Evolutionary conservation across 2,113 vertebrate species (phyloP).

Genomic region (Nothocercus nigrocapillus): DNA sequence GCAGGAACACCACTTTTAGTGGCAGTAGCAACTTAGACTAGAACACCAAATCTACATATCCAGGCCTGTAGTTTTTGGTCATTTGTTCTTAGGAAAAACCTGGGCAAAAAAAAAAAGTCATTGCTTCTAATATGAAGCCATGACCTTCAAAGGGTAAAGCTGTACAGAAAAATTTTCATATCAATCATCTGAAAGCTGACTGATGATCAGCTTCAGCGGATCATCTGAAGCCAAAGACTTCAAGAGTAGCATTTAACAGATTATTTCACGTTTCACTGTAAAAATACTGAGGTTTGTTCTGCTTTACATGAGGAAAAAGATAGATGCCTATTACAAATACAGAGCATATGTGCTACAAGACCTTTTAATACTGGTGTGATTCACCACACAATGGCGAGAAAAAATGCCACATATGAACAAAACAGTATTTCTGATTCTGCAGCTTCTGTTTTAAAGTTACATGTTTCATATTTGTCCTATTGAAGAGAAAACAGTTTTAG

Average conservation of each 20-base stretch:
- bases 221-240: not conserved
- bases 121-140: not conserved
- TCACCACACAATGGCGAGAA: not conserved
- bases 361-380: not conserved
- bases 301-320: not conserved
- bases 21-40: not conserved
- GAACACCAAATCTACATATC: not conserved
- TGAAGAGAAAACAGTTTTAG: not conserved
- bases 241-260: not conserved
- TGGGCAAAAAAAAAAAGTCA: not conserved
- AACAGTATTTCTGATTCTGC: not conserved
- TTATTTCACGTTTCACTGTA: not conserved
- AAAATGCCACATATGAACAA: not conserved
- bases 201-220: too few relatives aligned
- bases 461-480: not conserved
- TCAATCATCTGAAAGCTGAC: not conserved
- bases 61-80: not conserved
- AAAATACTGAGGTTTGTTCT: not conserved
- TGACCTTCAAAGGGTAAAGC: not conserved
- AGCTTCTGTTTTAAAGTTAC: not conserved
- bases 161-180: not conserved
- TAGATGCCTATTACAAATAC: not conserved
- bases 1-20: not conserved
- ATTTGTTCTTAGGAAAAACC: not conserved
- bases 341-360: not conserved